phyloP scores from a whole-genome alignment of 1,140 invertebrate genomes.

The Epicauta chinensis region DNA sequence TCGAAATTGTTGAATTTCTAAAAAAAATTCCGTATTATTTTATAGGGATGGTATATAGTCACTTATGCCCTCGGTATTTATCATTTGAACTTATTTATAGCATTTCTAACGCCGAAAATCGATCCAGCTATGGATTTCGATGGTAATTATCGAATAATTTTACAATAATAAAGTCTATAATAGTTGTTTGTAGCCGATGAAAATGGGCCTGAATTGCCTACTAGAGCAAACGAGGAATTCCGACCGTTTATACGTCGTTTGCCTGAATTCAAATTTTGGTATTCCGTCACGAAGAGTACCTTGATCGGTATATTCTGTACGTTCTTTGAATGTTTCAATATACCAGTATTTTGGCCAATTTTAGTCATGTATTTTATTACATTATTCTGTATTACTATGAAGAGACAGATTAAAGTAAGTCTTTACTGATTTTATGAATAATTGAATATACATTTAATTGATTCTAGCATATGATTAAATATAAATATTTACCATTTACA shows the following conservation, averaged over 20 bases:
- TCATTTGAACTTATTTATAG: slow-evolving; percentile 98
- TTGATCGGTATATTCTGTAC: slow-evolving; percentile 87
- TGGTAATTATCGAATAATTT: slow-evolving; percentile 50
- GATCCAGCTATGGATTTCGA: slow-evolving; percentile 93
- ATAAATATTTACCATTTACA: slow-evolving; percentile 97
- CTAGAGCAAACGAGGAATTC: slow-evolving; percentile 94
- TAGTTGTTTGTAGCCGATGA: slow-evolving; percentile 60
- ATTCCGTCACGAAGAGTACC: slow-evolving; percentile 95
- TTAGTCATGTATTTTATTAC: slow-evolving; percentile 99
- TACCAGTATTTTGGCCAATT: slow-evolving; percentile 99
- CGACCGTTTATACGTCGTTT: slow-evolving; percentile 95
- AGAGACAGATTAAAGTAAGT: slow-evolving; percentile 95
- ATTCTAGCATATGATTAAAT: slow-evolving; percentile 99
- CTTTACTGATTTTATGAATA: too few relatives aligned
- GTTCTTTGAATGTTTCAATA: slow-evolving; percentile 96
- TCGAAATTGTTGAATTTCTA: not conserved
- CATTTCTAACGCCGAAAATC: slow-evolving; percentile 98
- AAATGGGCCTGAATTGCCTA: slow-evolving; percentile 89
- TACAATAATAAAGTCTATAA: too few relatives aligned
- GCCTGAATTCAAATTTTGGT: slow-evolving; percentile 99
- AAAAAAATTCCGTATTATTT: too few relatives aligned
- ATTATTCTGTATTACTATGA: slow-evolving; percentile 98
- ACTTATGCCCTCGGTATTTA: slow-evolving; percentile 99
- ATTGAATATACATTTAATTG: slow-evolving; percentile 39
- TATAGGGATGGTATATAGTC: slow-evolving; percentile 98